Conservation (phyloP, 2,113 vertebrate species). For the Daubentonia madagascariensis region DNA sequence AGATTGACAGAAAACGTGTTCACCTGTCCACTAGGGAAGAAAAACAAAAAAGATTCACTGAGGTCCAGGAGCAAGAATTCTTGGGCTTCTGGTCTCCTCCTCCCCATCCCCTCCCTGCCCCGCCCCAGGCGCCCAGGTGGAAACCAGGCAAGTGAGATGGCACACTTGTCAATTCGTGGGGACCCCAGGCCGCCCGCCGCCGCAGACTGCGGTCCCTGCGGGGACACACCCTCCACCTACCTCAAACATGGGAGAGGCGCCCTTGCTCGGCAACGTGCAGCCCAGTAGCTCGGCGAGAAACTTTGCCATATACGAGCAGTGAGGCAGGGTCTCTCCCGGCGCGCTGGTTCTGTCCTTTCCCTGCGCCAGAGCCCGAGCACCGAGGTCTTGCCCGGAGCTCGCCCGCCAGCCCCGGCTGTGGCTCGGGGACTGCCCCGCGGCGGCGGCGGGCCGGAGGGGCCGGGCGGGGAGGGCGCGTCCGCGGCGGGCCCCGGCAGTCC, state of each 20-base stretch:
- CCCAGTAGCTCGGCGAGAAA: conserved; percentile 89
- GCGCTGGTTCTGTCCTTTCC: not conserved
- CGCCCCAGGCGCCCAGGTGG: not conserved
- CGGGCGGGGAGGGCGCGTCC: not conserved
- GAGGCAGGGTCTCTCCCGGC: not conserved
- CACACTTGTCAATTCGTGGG: not conserved
- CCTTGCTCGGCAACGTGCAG: conserved; percentile 87
- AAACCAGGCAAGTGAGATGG: not conserved
- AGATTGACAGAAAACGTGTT: not conserved
- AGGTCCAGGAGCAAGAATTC: not conserved
- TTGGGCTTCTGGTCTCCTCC: not conserved
- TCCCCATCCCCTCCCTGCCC: not conserved
- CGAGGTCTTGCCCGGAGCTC: not conserved
- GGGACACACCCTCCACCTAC: conserved; percentile 79
- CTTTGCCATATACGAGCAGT: conserved; percentile 87
- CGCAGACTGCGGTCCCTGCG: not conserved
- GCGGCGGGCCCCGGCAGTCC: not conserved
- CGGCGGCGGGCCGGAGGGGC: not conserved
- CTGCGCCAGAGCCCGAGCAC: not conserved
- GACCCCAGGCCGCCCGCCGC: not conserved
- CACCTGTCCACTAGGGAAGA: not conserved
- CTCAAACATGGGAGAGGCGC: conserved; percentile 83
- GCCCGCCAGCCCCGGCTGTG: not conserved
- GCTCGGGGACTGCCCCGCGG: not conserved
- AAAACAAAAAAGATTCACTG: too few species aligned